Base-by-base conservation (phyloP, 37 sponge, comb jelly and placozoan species). In the Hexactinellida sp. region DNA sequence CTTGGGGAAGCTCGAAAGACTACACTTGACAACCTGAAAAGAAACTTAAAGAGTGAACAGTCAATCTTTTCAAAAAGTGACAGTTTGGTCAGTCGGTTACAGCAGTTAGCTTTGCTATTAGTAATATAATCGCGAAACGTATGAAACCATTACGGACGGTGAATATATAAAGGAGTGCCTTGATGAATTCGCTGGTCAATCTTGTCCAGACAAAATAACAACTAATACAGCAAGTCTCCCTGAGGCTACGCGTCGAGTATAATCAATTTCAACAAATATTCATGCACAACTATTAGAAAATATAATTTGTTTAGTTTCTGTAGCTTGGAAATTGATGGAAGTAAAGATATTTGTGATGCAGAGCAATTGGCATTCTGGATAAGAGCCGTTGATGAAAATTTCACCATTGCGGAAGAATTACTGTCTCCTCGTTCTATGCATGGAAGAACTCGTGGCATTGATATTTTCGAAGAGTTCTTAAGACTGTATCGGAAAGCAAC, bases 101-200 rank as follows among this genome's bases (percentile, higher is more conserved):
- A 47, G 52, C 52, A 25, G 76, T 23, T 21, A 25, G 76, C 5
- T 63, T 21, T 63, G 25, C 34, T 23, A 63, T 63, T 63, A 63
- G 76, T 63, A 63, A 63, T 63, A 63, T 63, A 32, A 63, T 63
- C 13, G 76, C 76, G 13, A 63, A 63, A 23, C 76, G 76, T 21
- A 63, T 63, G 76, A 63, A 63, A 63, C 76, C 76, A n/a, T 63
- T 63, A 63, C 76, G 13, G 76, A 63, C 13, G 76, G 76, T 63
- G 76, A 63, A 23, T 63, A 63, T n/a, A 63, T 63, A 7, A 63
- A 63, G 13, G 76, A 63, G 76, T 63, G 76, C 30, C 76, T 47
- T 19, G 16, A 9, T 63, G 76, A 21, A 23, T 63, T 63, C 13
- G 13, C 13, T 7, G 76, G 13, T 63, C 3, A 63, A 25, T 63